Percentiles rank a stretch among this genome's conserved stretches.
Conservation (phyloP, 2,113 vertebrate genomes). For the Trochalopteron elliotii region DNA sequence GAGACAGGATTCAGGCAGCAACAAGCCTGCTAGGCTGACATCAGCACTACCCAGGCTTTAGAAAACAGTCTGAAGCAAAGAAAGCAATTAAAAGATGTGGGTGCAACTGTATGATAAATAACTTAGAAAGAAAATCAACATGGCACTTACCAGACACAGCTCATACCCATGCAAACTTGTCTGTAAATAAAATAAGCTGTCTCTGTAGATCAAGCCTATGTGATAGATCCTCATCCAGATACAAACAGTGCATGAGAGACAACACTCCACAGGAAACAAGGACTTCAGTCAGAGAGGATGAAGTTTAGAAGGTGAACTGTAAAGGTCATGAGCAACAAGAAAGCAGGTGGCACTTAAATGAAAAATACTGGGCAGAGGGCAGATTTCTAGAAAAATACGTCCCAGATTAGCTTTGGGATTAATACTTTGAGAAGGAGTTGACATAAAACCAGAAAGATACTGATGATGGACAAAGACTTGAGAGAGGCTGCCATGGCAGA, state of each 20-base stretch:
- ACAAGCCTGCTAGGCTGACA: conserved; percentile 40
- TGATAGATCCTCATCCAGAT: background rate
- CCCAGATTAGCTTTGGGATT: background rate
- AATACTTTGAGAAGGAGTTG: background rate
- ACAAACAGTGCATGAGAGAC: rapidly evolving
- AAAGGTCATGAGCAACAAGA: background rate
- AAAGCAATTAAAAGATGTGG: background rate
- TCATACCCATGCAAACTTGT: background rate
- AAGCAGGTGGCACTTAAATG: background rate
- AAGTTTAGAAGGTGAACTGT: background rate
- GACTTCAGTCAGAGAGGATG: background rate
- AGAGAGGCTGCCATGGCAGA: background rate
- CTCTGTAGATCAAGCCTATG: background rate
- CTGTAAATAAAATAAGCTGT: background rate
- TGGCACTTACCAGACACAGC: background rate
- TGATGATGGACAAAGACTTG: background rate
- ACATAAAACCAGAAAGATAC: background rate
- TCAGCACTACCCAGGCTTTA: conserved; percentile 5
- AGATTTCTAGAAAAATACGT: background rate
- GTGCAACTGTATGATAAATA: background rate
- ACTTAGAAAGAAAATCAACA: background rate
- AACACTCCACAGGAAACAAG: background rate
- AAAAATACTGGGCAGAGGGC: background rate
- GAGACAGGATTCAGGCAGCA: conserved; percentile 22
- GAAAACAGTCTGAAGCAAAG: conserved; percentile 5